Evolutionary conservation across 2,113 vertebrate genomes (phyloP), one percentile per base, ranked within the genome.

Genomic region (Limnothrissa miodon): DNA sequence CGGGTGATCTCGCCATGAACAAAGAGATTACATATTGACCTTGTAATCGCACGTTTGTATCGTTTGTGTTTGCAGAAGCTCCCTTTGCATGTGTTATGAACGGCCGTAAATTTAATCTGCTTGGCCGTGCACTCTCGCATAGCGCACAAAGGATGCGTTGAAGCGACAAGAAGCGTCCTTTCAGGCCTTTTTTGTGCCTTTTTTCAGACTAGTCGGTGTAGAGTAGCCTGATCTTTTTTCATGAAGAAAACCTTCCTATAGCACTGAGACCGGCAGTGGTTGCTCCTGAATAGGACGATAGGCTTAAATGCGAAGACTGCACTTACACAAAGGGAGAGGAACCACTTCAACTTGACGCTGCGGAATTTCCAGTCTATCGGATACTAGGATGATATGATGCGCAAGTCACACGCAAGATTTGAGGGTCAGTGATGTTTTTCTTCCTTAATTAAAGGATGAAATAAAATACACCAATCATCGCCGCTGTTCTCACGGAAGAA

Each of bases 81-180:
- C 29, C 66, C 33, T 33, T 36, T 15, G 66, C 66, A 74, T 74
- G 66, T 74, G 66, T 36, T 74, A 74, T 74, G 66, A 15, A 74
- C 66, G 66, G 66, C 66, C 66, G 66, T 74, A 74, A 74, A 74
- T 74, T 36, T 74, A 74, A 74, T 74, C 29, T 74, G 10, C 13
- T 74, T 74, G 19, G 66, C 66, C 66, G 66, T 33, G 29, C 33
- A 74, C 66, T 74, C 66, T 74, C 66, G 66, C 29, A 74, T 74
- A 36, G 29, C 86, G 93, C 93, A 98, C 96, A 98, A 97, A 96
- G 95, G 95, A 95, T 90, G 91, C 91, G 89, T 92, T 94, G 92
- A 91, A 94, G 94, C 92, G 93, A 93, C 92, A 90, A 96, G 87
- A 74, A 74, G 78, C 86, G 86, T 88, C 42, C 85, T 93, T 88